Base-by-base conservation (phyloP, 2,797 vertebrate genomes). In the Clangula hyemalis region DNA sequence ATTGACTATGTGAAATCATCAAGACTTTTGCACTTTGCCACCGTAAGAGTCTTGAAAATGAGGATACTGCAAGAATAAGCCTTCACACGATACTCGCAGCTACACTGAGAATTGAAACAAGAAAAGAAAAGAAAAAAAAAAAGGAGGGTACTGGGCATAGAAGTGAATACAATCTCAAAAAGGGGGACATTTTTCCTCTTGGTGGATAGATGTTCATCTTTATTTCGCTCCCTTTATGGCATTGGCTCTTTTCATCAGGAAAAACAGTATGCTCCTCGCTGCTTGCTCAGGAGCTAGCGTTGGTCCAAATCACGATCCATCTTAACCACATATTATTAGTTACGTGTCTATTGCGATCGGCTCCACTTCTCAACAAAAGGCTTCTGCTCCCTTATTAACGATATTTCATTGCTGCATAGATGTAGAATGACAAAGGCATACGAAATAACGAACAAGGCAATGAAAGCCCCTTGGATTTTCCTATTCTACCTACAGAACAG, bases 301-400 rank as follows among this genome's bases (percentile, higher is more conserved):
- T 58, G 22, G 76, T 93, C 89, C 71, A 90, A 91, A 95, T 92
- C 72, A 85, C 4, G 8, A 25, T 86, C 94, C 91, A 78, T 90
- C 83, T 96, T 69, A 95, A 75, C 92, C 79, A 94, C 86, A 60
- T 51, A 70, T 92, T 95, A 94, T 94, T 96, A 95, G 89, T 85
- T 92, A 94, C 47, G 17, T 51, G 51, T 92, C 96, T 84, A 71
- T 72, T 93, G 84, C 54, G 28, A 97, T 96, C 94, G 96, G 93
- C 66, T 88, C 73, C 85, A 87, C 75, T 95, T 83, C 88, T 94
- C 88, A 53, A 93, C 90, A 93, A 91, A 78, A 95, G 94, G 56
- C 72, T 96, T 71, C 91, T 87, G 56, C 82, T 95, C 51, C 54
- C 54, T 83, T 85, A 92, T 96, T 93, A 96, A 58, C 54, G 65